Percentiles rank a stretch among this genome's conserved stretches.
These are phyloP conservation scores for Carcharodon carcharias DNA, from an alignment of 2,797 vertebrate genomes.

Conservation along the genomic window DNA sequence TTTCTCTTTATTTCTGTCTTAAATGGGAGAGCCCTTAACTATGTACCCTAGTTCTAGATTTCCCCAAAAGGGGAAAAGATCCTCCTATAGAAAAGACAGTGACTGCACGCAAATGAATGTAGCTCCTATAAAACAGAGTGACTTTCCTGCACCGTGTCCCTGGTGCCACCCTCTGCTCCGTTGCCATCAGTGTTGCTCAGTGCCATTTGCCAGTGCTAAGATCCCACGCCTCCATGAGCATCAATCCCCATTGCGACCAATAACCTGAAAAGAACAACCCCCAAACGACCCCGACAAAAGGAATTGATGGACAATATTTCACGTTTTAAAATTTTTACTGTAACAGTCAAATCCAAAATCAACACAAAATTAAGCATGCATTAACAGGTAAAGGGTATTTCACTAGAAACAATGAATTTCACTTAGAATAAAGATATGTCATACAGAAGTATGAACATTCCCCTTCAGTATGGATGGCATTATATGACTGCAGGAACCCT, in stretches of 20 bases:
- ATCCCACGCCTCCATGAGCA: not conserved
- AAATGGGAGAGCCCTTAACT: too few relatives aligned
- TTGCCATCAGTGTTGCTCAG: too few relatives aligned
- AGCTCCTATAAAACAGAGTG: too few relatives aligned
- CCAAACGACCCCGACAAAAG: not conserved
- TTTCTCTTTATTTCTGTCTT: too few relatives aligned
- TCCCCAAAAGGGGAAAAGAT: too few relatives aligned
- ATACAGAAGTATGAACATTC: not conserved
- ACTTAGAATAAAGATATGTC: not conserved
- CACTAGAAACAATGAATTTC: not conserved
- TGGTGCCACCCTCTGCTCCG: too few relatives aligned
- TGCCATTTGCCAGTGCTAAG: not conserved
- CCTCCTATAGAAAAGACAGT: too few relatives aligned
- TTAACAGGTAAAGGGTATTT: not conserved
- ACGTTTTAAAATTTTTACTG: too few relatives aligned
- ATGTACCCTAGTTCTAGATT: too few relatives aligned
- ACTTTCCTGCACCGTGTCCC: too few relatives aligned
- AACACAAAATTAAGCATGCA: not conserved
- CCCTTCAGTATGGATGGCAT: not conserved
- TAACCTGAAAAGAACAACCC: not conserved
- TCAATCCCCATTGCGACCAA: not conserved
- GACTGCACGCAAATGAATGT: not conserved
- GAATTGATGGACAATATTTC: too few relatives aligned
- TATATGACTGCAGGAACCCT: not conserved
- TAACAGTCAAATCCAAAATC: not conserved